Percentiles rank a stretch among this genome's conserved stretches.
Evolutionary conservation across 2,797 vertebrate species (phyloP).

Genomic region (Alauda arvensis): DNA sequence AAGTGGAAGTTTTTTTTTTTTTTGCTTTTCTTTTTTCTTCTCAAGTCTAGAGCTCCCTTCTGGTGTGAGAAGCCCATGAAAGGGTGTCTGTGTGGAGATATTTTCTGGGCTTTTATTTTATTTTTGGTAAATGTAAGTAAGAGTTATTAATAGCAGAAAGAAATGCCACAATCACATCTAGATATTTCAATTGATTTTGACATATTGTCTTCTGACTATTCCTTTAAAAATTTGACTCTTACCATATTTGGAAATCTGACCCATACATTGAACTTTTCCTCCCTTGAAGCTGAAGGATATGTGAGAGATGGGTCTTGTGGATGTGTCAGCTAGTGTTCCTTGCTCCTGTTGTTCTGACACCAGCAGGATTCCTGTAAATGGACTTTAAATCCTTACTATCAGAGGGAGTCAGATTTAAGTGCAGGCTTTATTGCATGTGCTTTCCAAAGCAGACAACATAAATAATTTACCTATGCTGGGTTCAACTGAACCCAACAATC

Average conservation of each 20-base stretch:
- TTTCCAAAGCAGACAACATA: not conserved
- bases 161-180: not conserved
- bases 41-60: not conserved
- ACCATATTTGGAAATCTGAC: not conserved
- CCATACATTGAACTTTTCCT: not conserved
- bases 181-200: not conserved
- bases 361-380: not conserved
- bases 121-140: not conserved
- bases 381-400: not conserved
- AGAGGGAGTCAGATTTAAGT: not conserved
- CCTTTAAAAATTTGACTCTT: not conserved
- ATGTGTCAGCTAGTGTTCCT: not conserved
- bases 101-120: not conserved
- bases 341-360: not conserved
- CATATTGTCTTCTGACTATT: not conserved
- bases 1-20: not conserved
- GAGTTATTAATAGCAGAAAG: not conserved
- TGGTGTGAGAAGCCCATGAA: not conserved
- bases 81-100: fast-evolving
- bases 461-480: not conserved
- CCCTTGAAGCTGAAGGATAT: not conserved
- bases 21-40: not conserved
- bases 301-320: not conserved
- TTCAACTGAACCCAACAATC: not conserved
- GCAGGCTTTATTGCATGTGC: not conserved